These are phyloP conservation scores for Perca fluviatilis DNA, from an alignment of 2,113 vertebrate species.

Conservation along the genomic window DNA sequence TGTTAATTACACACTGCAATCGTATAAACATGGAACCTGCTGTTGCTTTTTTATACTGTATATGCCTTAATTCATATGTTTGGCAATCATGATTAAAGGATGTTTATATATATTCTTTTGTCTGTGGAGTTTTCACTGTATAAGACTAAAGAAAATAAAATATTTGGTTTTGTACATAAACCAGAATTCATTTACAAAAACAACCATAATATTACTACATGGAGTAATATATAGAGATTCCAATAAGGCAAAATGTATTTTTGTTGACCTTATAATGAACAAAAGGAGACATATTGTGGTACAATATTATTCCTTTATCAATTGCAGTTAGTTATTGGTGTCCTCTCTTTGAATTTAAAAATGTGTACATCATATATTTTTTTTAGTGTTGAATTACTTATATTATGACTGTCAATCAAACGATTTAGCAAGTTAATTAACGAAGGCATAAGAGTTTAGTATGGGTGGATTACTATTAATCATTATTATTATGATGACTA, in stretches of 20 bases:
- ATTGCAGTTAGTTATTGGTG: neutral
- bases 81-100: constrained; percentile 98
- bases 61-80: constrained; percentile 99
- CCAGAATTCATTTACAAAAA: neutral
- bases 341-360: neutral
- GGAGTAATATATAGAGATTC: too few relatives aligned
- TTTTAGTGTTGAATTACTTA: neutral
- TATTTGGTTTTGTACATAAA: neutral
- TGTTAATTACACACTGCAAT: constrained; percentile 87
- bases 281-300: neutral
- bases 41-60: constrained; percentile 97
- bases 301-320: neutral
- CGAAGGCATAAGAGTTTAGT: neutral
- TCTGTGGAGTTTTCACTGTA: neutral
- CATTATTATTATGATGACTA: neutral
- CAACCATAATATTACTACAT: neutral
- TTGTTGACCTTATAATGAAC: neutral
- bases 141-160: neutral
- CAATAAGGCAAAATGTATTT: too few relatives aligned
- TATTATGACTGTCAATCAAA: too few relatives aligned
- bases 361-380: neutral
- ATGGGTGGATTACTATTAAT: too few relatives aligned
- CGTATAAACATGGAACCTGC: constrained; percentile 91
- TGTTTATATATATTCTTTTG: constrained; percentile 84
- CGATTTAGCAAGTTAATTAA: neutral